Evolutionary conservation across 2,797 vertebrate species (phyloP).

Genomic region (Notolepis coatsorum): DNA sequence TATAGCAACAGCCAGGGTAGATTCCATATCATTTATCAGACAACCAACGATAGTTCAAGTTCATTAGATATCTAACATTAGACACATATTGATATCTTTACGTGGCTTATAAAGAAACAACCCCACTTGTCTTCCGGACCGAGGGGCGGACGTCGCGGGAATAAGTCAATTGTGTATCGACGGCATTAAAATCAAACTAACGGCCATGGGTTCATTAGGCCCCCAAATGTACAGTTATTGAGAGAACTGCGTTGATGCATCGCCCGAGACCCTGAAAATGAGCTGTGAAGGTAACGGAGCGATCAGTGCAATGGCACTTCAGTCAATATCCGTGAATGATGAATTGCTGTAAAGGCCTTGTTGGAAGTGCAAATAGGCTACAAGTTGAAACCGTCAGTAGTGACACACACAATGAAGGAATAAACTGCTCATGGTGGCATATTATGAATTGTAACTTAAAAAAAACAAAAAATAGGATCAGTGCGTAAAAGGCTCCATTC

Average conservation of each 20-base stretch:
- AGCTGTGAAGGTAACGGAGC: conserved; percentile 60
- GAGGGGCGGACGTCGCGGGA: background rate
- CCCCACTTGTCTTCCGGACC: conserved; percentile 28
- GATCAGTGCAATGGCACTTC: conserved; percentile 69
- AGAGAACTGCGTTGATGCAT: conserved; percentile 35
- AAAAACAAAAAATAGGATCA: too few species aligned
- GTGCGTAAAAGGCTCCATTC: too few species aligned
- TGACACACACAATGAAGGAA: background rate
- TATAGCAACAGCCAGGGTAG: too few species aligned
- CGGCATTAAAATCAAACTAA: conserved; percentile 36
- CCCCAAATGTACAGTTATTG: conserved; percentile 46
- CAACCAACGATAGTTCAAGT: too few species aligned
- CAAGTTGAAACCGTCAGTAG: conserved; percentile 2
- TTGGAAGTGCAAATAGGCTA: conserved; percentile 34
- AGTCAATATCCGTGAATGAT: conserved; percentile 73
- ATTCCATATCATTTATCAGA: too few species aligned
- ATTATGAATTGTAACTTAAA: too few species aligned
- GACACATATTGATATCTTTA: too few species aligned
- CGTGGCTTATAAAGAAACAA: background rate
- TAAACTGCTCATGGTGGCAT: background rate
- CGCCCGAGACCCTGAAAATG: conserved; percentile 59
- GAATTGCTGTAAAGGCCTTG: conserved; percentile 46
- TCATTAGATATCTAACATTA: too few species aligned
- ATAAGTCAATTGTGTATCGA: conserved; percentile 12
- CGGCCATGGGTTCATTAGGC: conserved; percentile 41